phyloP scores from a whole-genome alignment of 2,797 vertebrate species.

The Channallabes apus region DNA sequence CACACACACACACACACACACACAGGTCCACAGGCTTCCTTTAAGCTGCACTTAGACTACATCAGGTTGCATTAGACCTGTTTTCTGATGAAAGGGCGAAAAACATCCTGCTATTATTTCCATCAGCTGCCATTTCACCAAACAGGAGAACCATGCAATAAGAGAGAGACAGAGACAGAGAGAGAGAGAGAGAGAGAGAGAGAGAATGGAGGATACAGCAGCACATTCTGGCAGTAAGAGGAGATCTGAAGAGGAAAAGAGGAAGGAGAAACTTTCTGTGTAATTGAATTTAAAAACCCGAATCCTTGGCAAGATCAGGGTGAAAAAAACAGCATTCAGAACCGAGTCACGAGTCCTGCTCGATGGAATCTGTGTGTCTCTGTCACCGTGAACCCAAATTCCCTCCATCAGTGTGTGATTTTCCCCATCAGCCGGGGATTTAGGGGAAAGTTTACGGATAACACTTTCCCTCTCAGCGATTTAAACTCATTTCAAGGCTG shows the following conservation, averaged over 20 bases:
- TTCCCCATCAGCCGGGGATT: slow-evolving; percentile 74
- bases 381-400: slow-evolving; percentile 69
- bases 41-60: slow-evolving; percentile 20
- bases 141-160: not conserved
- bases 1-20: slow-evolving; percentile 2
- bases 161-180: not conserved
- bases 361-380: slow-evolving; percentile 57
- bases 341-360: slow-evolving; percentile 66
- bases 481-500: slow-evolving; percentile 95
- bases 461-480: slow-evolving; percentile 85
- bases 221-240: not conserved
- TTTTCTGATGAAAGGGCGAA: slow-evolving; percentile 26
- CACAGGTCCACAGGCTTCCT: not conserved
- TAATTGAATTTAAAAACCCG: slow-evolving; percentile 64
- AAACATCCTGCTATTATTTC: slow-evolving; percentile 31
- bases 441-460: slow-evolving; percentile 77
- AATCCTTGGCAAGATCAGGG: slow-evolving; percentile 51
- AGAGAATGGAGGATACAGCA: not conserved
- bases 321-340: slow-evolving; percentile 69
- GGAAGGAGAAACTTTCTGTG: slow-evolving; percentile 47
- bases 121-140: slow-evolving; percentile 19
- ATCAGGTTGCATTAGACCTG: slow-evolving; percentile 24
- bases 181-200: not conserved
- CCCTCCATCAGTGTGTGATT: slow-evolving; percentile 40
- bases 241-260: slow-evolving; percentile 4